Percentiles rank a stretch among this genome's conserved stretches.
phyloP scores from a whole-genome alignment of 2,888 invertebrate genomes.

The Elysia crispata region DNA sequence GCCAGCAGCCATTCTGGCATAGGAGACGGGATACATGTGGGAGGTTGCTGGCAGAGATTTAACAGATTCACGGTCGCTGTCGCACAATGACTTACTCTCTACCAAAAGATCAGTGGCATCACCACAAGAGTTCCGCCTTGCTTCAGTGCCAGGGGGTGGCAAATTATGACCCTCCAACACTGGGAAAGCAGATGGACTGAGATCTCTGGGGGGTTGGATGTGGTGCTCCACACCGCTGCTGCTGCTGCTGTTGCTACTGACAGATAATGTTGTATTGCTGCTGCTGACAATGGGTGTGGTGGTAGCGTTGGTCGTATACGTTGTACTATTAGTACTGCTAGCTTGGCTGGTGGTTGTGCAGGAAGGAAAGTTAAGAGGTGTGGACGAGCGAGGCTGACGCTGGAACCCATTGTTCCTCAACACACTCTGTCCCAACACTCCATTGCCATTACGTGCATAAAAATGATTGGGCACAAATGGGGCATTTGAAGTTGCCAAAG shows the following conservation, averaged over 20 bases:
- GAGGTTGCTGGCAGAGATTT: slow-evolving; percentile 70
- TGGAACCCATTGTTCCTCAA: background rate
- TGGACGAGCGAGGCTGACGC: background rate
- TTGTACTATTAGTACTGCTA: background rate
- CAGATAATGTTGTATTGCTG: background rate
- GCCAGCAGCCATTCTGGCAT: slow-evolving; percentile 71
- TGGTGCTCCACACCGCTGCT: slow-evolving; percentile 19
- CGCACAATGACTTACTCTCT: slow-evolving; percentile 59
- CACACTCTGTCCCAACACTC: background rate
- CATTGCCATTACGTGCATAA: slow-evolving; percentile 14
- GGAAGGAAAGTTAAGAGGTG: slow-evolving; percentile 2
- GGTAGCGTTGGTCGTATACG: slow-evolving; percentile 24
- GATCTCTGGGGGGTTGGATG: slow-evolving; percentile 56
- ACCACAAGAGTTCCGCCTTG: slow-evolving; percentile 67
- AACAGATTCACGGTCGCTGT: slow-evolving; percentile 73
- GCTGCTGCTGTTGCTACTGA: background rate
- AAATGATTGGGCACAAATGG: slow-evolving; percentile 1
- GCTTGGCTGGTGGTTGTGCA: background rate
- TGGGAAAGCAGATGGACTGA: slow-evolving; percentile 73
- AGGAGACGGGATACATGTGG: slow-evolving; percentile 64
- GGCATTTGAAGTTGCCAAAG: background rate
- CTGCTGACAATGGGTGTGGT: slow-evolving; percentile 14
- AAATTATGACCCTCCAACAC: slow-evolving; percentile 55
- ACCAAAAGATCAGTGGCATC: slow-evolving; percentile 60
- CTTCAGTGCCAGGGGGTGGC: slow-evolving; percentile 55